phyloP scores from a whole-genome alignment of 2,888 invertebrate genomes.

The Glaucopsyche alexis region DNA sequence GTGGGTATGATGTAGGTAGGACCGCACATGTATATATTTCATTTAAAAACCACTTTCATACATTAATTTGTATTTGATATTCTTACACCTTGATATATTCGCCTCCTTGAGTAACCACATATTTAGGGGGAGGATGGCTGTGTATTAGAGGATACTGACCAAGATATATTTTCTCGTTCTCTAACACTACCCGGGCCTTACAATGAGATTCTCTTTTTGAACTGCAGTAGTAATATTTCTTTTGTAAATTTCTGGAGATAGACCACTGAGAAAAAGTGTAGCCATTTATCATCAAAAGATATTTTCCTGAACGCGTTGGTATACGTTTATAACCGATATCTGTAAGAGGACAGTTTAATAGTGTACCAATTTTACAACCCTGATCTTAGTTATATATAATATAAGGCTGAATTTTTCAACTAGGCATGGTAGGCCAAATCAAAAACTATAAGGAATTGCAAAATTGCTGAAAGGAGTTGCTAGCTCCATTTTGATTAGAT shows the following conservation, averaged over 20 bases:
- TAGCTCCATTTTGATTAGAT: too few relatives aligned
- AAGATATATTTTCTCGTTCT: not conserved
- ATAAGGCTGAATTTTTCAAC: too few relatives aligned
- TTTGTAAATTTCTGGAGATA: not conserved
- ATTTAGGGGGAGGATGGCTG: slow-evolving; percentile 42
- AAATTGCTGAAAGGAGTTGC: too few relatives aligned
- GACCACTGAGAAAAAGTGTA: slow-evolving; percentile 45
- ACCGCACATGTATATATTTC: too few relatives aligned
- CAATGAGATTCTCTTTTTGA: slow-evolving; percentile 43
- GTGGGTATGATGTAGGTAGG: too few relatives aligned
- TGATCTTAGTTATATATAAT: too few relatives aligned
- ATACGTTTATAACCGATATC: slow-evolving; percentile 32
- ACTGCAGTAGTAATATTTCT: slow-evolving; percentile 42
- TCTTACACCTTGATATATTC: slow-evolving; percentile 4
- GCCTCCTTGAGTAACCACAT: slow-evolving; percentile 39
- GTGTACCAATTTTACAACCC: too few relatives aligned
- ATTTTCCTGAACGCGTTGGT: slow-evolving; percentile 38
- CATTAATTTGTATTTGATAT: too few relatives aligned
- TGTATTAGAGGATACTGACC: not conserved
- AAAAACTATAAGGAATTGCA: too few relatives aligned
- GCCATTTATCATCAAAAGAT: slow-evolving; percentile 43
- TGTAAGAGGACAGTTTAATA: not conserved
- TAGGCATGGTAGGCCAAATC: too few relatives aligned
- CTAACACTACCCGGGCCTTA: slow-evolving; percentile 38
- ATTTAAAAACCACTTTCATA: too few relatives aligned